Conservation (phyloP, 2,888 invertebrate species). For the Tanytarsus gracilentus region DNA sequence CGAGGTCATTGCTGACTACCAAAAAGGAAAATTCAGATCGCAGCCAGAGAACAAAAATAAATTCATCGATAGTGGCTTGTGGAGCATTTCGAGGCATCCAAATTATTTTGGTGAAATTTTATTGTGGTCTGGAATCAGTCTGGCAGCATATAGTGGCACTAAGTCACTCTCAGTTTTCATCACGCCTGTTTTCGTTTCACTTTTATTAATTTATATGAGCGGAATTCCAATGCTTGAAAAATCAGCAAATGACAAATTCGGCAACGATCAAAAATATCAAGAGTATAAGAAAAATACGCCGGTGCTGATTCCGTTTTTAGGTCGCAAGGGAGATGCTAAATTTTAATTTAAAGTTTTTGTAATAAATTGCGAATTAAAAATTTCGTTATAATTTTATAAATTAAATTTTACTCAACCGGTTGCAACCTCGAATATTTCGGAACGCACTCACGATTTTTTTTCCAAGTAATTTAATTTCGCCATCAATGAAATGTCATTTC, state of each 20-base stretch:
- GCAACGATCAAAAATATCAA: not conserved
- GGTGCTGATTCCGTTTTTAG: slow-evolving; percentile 4
- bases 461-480: too few relatives aligned
- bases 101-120: slow-evolving; percentile 17
- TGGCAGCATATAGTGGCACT: not conserved
- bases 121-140: not conserved
- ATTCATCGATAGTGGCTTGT: not conserved
- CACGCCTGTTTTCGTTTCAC: not conserved
- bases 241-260: not conserved
- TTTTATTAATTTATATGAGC: not conserved
- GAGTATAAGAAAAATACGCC: slow-evolving; percentile 3
- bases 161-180: not conserved
- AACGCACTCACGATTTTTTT: too few relatives aligned
- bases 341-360: not conserved
- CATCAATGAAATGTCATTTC: too few relatives aligned
- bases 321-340: not conserved
- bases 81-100: not conserved
- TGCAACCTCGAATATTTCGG: too few relatives aligned
- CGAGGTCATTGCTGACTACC: slow-evolving; percentile 8
- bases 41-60: not conserved
- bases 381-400: too few relatives aligned
- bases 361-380: too few relatives aligned
- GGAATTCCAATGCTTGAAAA: not conserved
- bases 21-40: not conserved
- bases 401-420: too few relatives aligned